Evolutionary conservation across 1,140 invertebrate species (phyloP).

Genomic region (Dinoponera quadriceps): DNA sequence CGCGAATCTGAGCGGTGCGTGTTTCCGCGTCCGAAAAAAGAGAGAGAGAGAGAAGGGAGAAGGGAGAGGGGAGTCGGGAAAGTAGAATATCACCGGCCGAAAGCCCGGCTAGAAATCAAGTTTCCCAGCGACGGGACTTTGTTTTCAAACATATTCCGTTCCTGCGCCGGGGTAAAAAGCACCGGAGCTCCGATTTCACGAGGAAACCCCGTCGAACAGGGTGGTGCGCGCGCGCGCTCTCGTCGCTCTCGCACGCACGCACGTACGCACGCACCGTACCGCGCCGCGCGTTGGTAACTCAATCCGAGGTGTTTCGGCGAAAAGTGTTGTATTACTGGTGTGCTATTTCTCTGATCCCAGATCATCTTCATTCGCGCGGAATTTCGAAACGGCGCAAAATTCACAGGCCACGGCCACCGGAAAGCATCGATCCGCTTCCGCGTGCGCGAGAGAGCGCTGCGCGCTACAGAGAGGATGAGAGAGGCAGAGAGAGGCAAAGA

Average conservation of each 20-base stretch:
- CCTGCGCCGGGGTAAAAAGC: slow-evolving; percentile 56
- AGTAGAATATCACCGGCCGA: slow-evolving; percentile 52
- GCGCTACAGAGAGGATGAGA: no score
- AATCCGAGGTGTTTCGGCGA: slow-evolving; percentile 66
- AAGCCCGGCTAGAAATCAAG: slow-evolving; percentile 52
- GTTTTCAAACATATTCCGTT: slow-evolving; percentile 65
- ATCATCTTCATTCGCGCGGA: slow-evolving; percentile 60
- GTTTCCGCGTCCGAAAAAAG: background rate
- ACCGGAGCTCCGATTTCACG: slow-evolving; percentile 68
- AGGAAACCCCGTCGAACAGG: slow-evolving; percentile 61
- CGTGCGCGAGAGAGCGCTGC: background rate
- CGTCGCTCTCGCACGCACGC: background rate
- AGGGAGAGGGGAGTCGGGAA: slow-evolving; percentile 25
- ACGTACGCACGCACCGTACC: slow-evolving; percentile 34
- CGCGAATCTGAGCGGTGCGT: slow-evolving; percentile 27
- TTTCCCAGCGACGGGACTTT: slow-evolving; percentile 59
- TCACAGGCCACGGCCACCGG: slow-evolving; percentile 20
- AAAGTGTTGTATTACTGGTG: slow-evolving; percentile 64
- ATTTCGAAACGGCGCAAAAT: slow-evolving; percentile 62
- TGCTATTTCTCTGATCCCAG: slow-evolving; percentile 62
- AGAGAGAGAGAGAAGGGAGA: background rate
- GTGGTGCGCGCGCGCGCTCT: slow-evolving; percentile 18
- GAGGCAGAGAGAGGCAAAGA: no score
- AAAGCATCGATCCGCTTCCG: slow-evolving; percentile 46
- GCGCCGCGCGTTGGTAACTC: slow-evolving; percentile 62